These are phyloP conservation scores for Cossypha caffra DNA, from an alignment of 2,797 vertebrate species.

Conservation along the genomic window DNA sequence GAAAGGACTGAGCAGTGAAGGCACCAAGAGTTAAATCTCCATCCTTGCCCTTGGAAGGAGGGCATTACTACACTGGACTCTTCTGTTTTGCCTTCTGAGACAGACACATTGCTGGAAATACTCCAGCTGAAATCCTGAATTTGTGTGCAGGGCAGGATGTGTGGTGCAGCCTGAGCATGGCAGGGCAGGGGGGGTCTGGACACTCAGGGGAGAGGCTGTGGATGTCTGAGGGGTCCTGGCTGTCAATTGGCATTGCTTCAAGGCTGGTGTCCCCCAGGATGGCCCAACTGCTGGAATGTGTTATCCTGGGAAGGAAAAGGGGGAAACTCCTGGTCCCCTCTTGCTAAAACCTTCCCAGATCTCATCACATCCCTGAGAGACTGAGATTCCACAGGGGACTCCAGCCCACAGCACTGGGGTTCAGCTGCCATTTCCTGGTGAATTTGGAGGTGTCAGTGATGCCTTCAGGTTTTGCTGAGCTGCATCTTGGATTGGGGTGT, in stretches of 20 bases:
- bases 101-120: neutral
- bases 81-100: neutral
- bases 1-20: neutral
- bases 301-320: neutral
- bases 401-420: neutral
- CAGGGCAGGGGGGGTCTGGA: neutral
- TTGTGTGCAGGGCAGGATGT: neutral
- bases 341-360: neutral
- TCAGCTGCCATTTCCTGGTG: neutral
- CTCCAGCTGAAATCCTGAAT: neutral
- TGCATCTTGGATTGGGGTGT: neutral
- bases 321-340: neutral
- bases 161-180: neutral
- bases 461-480: neutral
- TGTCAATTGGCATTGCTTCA: neutral
- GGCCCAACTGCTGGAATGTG: neutral
- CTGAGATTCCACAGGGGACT: neutral
- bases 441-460: neutral
- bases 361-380: neutral
- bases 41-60: neutral
- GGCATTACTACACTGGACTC: neutral
- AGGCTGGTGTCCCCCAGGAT: neutral
- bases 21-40: neutral
- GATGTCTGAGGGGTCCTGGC: neutral
- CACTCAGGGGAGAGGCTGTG: rapidly evolving